A percentile compares a stretch with the other conserved stretches of the same genome.
Evolutionary conservation across 2,113 vertebrate species (phyloP).

Genomic region (Accipiter cooperii): DNA sequence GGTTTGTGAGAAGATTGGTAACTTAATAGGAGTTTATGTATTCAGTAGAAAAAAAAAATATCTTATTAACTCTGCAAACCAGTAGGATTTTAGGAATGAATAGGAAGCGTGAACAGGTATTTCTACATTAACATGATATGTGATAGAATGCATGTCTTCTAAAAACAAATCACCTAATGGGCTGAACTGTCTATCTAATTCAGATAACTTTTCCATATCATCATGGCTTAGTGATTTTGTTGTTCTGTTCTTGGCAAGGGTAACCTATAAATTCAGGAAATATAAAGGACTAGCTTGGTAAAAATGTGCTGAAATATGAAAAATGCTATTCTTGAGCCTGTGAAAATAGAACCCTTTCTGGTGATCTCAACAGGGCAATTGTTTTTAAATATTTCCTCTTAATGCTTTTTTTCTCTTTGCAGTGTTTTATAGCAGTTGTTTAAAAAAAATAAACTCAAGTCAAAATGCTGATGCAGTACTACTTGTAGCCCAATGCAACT

Average conservation of each 20-base stretch:
- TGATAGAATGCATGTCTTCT: neutral
- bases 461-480: constrained; percentile 2
- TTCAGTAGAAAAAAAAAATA: neutral
- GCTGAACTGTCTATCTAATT: neutral
- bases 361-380: neutral
- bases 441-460: neutral
- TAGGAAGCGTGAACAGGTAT: neutral
- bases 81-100: neutral
- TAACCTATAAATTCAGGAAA: neutral
- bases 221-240: neutral
- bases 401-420: neutral
- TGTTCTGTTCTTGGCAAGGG: neutral
- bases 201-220: neutral
- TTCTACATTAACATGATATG: neutral
- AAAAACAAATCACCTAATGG: neutral
- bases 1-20: neutral
- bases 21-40: neutral
- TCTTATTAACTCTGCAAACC: neutral
- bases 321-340: neutral
- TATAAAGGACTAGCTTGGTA: neutral
- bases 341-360: neutral
- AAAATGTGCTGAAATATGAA: neutral
- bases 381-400: neutral
- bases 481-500: neutral
- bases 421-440: neutral